Evolutionary conservation across 2,888 invertebrate genomes (phyloP).

Genomic region (Cryptocheilus praepositus): DNA sequence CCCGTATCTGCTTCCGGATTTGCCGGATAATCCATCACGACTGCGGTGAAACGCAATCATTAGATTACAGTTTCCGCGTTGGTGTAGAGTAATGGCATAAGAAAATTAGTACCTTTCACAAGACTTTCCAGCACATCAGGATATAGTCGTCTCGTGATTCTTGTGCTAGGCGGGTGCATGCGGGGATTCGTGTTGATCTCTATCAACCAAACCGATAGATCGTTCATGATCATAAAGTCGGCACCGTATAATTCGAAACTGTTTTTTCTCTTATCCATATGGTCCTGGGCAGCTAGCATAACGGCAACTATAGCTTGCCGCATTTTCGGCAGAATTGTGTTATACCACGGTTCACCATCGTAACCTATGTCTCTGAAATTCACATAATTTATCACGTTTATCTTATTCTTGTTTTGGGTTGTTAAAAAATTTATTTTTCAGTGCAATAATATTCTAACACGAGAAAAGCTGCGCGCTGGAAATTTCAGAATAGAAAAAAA

Average conservation of each 20-base stretch:
- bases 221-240: constrained; percentile 92
- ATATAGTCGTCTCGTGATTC: constrained; percentile 89
- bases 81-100: not conserved
- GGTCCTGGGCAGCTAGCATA: constrained; percentile 87
- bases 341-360: constrained; percentile 78
- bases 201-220: constrained; percentile 90
- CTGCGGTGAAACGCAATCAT: constrained; percentile 75
- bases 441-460: too few species aligned
- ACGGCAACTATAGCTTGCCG: constrained; percentile 87
- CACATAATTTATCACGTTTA: too few species aligned
- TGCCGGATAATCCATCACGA: constrained; percentile 83
- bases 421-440: not conserved
- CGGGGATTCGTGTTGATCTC: constrained; percentile 95
- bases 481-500: too few species aligned
- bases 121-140: constrained; percentile 88
- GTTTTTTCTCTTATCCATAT: constrained; percentile 81
- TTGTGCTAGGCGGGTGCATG: constrained; percentile 85
- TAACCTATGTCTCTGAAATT: constrained; percentile 76
- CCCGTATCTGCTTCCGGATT: constrained; percentile 86
- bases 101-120: constrained; percentile 82
- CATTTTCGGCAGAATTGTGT: constrained; percentile 89
- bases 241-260: constrained; percentile 92
- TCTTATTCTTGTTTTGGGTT: not conserved
- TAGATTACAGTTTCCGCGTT: not conserved
- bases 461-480: too few species aligned